These are phyloP conservation scores for Henicopernis longicauda DNA, from an alignment of 2,113 vertebrate genomes.

Conservation along the genomic window DNA sequence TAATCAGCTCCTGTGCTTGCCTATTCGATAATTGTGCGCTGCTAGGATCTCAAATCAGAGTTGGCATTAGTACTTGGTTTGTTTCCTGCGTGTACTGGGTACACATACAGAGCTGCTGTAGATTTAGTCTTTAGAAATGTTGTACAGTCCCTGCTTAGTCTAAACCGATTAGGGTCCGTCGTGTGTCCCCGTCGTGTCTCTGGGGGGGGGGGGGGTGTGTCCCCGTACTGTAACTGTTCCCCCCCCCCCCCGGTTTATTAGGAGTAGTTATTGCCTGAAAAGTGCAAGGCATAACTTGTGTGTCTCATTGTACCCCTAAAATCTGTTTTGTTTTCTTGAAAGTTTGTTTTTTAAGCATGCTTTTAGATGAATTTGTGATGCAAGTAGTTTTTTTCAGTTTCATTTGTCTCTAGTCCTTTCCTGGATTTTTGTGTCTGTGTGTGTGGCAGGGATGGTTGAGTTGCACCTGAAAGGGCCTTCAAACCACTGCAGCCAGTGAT, in stretches of 20 bases:
- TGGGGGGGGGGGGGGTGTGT: too few species aligned
- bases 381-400: not conserved
- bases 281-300: not conserved
- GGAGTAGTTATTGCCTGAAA: not conserved
- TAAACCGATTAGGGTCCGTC: not conserved
- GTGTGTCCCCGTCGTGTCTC: not conserved
- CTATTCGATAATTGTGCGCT: not conserved
- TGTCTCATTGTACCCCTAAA: not conserved
- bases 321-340: not conserved
- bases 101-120: rapidly evolving
- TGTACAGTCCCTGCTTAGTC: too few species aligned
- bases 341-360: not conserved
- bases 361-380: not conserved
- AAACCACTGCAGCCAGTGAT: not conserved
- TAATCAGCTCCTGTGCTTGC: not conserved
- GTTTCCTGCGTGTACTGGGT: not conserved
- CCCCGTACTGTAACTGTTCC: not conserved
- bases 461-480: not conserved
- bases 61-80: not conserved
- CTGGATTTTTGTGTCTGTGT: not conserved
- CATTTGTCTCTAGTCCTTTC: not conserved
- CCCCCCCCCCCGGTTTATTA: not conserved
- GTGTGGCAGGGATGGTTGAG: too few species aligned
- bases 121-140: not conserved
- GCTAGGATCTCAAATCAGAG: not conserved